These are phyloP conservation scores for Anolis sagrei DNA, from an alignment of 2,113 vertebrate species.

Conservation along the genomic window DNA sequence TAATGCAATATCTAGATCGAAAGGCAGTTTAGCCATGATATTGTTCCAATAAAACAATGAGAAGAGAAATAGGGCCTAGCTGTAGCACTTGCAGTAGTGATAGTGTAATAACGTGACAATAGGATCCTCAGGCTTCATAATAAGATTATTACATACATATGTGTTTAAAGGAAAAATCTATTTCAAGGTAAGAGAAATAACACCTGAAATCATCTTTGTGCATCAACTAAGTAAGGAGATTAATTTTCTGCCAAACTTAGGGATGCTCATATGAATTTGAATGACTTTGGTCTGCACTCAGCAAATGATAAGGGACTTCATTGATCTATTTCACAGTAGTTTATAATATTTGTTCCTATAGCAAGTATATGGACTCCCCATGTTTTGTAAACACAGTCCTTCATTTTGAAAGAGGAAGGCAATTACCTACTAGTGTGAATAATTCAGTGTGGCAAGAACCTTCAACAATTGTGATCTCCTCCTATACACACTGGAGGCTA, in stretches of 20 bases:
- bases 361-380: not conserved
- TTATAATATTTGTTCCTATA: not conserved
- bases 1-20: no score
- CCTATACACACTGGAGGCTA: not conserved
- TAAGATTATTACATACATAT: not conserved
- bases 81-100: no score
- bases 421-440: not conserved
- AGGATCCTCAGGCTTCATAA: not conserved
- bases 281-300: not conserved
- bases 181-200: not conserved
- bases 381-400: not conserved
- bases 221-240: not conserved
- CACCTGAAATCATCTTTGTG: not conserved
- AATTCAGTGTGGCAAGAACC: not conserved
- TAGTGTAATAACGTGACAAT: no score
- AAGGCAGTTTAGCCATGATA: no score
- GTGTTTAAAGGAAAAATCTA: not conserved
- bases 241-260: not conserved
- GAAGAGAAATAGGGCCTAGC: no score
- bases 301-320: not conserved
- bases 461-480: not conserved
- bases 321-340: not conserved
- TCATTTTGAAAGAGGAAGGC: not conserved
- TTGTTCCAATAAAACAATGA: no score
- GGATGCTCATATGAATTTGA: not conserved